Conservation (phyloP, 2,113 vertebrate species). For the Bolborhynchus lineola region DNA sequence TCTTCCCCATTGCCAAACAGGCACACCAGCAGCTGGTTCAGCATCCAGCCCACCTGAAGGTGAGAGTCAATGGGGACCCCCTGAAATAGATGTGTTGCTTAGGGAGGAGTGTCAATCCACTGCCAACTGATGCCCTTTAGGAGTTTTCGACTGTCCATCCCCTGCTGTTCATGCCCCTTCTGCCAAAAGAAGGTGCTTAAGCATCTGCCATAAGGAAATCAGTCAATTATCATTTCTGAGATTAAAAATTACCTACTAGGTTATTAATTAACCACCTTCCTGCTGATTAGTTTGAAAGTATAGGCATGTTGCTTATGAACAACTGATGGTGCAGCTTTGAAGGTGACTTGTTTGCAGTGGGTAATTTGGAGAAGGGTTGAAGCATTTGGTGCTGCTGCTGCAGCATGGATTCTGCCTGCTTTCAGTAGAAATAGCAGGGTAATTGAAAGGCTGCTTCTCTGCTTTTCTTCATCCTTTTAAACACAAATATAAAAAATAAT, state of each 20-base stretch:
- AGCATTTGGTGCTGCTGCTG: not conserved
- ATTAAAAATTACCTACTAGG: not conserved
- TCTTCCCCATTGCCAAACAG: not conserved
- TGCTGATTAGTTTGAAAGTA: not conserved
- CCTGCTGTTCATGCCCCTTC: not conserved
- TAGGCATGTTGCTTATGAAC: not conserved
- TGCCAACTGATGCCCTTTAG: not conserved
- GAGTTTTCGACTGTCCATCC: not conserved
- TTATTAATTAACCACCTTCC: not conserved
- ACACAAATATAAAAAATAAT: not conserved
- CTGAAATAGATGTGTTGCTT: not conserved
- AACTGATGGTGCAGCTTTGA: not conserved
- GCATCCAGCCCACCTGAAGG: not conserved
- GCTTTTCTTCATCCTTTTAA: not conserved
- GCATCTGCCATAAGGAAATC: not conserved
- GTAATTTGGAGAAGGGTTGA: not conserved
- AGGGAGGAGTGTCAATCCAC: not conserved
- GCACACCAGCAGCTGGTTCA: constrained; percentile 2
- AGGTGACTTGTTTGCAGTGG: not conserved
- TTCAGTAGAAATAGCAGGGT: not conserved
- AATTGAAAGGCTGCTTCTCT: not conserved
- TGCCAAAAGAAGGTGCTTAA: constrained; percentile 21
- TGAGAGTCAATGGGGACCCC: not conserved
- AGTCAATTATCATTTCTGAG: not conserved
- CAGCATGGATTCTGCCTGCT: not conserved